Evolutionary conservation across 2,888 invertebrate species (phyloP).

Genomic region (Aphodius sticticus): DNA sequence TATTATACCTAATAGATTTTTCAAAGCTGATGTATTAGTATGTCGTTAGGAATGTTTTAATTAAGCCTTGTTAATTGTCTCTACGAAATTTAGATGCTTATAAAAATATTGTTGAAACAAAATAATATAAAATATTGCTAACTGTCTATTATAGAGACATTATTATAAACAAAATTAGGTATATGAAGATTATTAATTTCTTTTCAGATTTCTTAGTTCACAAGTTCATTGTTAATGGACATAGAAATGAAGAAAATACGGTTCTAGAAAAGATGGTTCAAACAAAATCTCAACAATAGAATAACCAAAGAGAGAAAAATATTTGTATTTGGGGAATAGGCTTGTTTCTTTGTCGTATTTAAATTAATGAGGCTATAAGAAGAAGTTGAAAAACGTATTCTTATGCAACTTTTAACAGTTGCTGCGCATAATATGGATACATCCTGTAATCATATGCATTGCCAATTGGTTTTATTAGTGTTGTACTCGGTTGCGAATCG

Average conservation of each 20-base stretch:
- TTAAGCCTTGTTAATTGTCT: neutral
- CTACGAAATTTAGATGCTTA: neutral
- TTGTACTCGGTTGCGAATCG: constrained; percentile 4
- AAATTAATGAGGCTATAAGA: no score
- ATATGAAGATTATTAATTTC: no score
- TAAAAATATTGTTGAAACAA: neutral
- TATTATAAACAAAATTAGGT: no score
- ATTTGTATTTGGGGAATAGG: no score
- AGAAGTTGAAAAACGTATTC: no score
- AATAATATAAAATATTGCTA: neutral
- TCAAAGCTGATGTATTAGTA: neutral
- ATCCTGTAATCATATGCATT: neutral
- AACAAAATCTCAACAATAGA: no score
- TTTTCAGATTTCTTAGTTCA: no score
- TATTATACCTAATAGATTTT: neutral
- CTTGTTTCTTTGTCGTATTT: no score
- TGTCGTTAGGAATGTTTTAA: neutral
- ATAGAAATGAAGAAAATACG: no score
- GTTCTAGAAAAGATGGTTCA: no score
- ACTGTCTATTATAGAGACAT: neutral
- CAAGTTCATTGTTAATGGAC: no score
- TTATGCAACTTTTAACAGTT: neutral
- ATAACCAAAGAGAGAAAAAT: no score
- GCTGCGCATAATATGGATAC: neutral
- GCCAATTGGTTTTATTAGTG: constrained; percentile 4